Base-by-base conservation (phyloP, 2,113 vertebrate genomes). In the Pygoscelis adeliae region DNA sequence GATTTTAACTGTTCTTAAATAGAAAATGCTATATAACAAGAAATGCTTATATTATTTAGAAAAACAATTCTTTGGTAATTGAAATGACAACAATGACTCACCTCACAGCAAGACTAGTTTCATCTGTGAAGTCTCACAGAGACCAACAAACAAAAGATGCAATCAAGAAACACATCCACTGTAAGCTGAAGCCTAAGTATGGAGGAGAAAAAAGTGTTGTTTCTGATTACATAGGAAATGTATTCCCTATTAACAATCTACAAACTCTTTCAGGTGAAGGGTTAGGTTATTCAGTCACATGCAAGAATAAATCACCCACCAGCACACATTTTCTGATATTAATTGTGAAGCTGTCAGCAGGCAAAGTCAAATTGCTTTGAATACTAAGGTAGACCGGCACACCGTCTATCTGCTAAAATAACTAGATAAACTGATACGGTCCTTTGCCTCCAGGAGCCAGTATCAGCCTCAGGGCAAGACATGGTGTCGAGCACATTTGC, bases 311-410 rank as follows among this genome's bases (percentile, higher is more conserved):
- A 66, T 84, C 19, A 70, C 34, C 15, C 20, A 50, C 11, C 40
- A 66, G 46, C 42, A 38, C 25, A 18, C 13, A 18, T 87, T 93
- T 89, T 66, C 61, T 94, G 59, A 82, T 91, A 76, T 84, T 74
- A 66, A 29, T 38, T 56, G 58, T 70, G 58, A 94, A 83, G 22
- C 10, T 79, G 38, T 74, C 46, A 70, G 58, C 6, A 69, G 71
- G 17, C 9, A 69, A 88, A 85, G 16, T 55, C 36, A 32, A 86
- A 83, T n/a, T 47, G 9, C 10, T 78, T 89, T 89, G 55, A 87
- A 62, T 32, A 36, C 15, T 53, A 27, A 84, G 38, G 13, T 19
- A 62, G 22, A 65, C 11, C 42, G 85, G 9, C 47, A 56, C 25
- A 11, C 26, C 13, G 10, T 49, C 34, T 32, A 23, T 42, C 46